phyloP scores from a whole-genome alignment of 2,888 invertebrate genomes.

The Monoplex corrugatus region DNA sequence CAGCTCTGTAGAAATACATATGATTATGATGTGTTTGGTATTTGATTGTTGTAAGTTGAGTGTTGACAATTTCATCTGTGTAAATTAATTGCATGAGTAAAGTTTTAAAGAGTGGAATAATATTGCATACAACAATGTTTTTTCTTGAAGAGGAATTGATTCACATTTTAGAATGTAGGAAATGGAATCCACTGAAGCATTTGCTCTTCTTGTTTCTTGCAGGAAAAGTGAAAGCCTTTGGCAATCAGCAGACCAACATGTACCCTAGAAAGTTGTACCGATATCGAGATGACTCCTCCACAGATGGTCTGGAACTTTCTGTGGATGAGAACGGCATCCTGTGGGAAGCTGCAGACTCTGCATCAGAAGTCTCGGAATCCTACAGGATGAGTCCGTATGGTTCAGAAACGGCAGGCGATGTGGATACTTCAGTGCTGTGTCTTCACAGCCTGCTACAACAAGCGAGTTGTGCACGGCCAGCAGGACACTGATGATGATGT shows the following conservation, averaged over 20 bases:
- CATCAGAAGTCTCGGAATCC: slow-evolving; percentile 57
- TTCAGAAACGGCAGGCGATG: slow-evolving; percentile 63
- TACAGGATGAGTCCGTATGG: slow-evolving; percentile 65
- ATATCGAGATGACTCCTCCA: slow-evolving; percentile 15
- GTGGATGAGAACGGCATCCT: slow-evolving; percentile 74
- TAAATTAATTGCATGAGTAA: too few species aligned
- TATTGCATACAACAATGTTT: neutral
- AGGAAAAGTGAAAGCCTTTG: neutral
- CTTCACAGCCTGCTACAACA: slow-evolving; percentile 20
- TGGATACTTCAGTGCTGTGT: slow-evolving; percentile 53
- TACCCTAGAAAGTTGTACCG: neutral
- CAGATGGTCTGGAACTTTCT: slow-evolving; percentile 52
- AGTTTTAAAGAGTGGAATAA: neutral
- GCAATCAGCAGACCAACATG: neutral
- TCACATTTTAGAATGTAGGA: neutral
- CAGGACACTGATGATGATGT: slow-evolving; percentile 45
- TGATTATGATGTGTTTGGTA: too few species aligned
- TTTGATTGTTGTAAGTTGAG: too few species aligned
- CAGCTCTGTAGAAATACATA: too few species aligned
- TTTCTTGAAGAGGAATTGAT: neutral
- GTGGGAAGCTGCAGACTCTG: slow-evolving; percentile 64
- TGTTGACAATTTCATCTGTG: too few species aligned
- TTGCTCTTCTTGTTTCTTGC: neutral
- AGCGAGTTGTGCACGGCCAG: neutral
- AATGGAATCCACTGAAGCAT: neutral